phyloP scores from a whole-genome alignment of 2,888 invertebrate genomes.

The Blastobasis lacticolella region DNA sequence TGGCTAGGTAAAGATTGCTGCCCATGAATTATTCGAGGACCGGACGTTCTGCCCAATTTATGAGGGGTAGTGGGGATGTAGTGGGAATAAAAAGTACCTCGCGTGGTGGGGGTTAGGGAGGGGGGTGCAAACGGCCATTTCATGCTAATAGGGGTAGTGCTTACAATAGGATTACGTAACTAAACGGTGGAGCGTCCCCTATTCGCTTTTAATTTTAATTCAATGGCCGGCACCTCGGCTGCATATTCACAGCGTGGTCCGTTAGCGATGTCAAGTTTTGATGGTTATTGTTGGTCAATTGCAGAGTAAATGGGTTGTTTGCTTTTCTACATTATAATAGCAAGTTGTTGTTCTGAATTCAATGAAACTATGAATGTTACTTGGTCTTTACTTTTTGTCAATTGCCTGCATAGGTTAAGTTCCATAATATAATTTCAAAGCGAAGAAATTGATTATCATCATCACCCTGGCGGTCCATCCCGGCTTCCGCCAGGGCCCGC shows the following conservation, averaged over 20 bases:
- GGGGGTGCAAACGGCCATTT: constrained; percentile 37
- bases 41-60: constrained; percentile 41
- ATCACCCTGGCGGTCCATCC: no score
- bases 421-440: no score
- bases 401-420: no score
- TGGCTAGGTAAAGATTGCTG: constrained; percentile 15
- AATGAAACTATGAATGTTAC: no score
- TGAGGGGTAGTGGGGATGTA: constrained; percentile 27
- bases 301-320: no score
- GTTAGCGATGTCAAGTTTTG: background rate
- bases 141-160: constrained; percentile 51
- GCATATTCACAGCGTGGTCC: background rate
- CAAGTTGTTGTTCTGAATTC: no score
- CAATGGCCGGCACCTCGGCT: background rate
- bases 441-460: no score
- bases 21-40: constrained; percentile 30
- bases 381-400: no score
- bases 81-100: constrained; percentile 32
- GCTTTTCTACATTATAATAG: no score
- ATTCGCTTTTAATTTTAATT: constrained; percentile 1
- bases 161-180: constrained; percentile 48
- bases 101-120: constrained; percentile 10
- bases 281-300: no score
- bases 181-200: constrained; percentile 25
- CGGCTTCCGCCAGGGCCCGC: no score